A percentile compares a stretch with the other conserved stretches of the same genome.
These are phyloP conservation scores for Echeneis naucrates DNA, from an alignment of 2,797 vertebrate genomes.

Conservation along the genomic window DNA sequence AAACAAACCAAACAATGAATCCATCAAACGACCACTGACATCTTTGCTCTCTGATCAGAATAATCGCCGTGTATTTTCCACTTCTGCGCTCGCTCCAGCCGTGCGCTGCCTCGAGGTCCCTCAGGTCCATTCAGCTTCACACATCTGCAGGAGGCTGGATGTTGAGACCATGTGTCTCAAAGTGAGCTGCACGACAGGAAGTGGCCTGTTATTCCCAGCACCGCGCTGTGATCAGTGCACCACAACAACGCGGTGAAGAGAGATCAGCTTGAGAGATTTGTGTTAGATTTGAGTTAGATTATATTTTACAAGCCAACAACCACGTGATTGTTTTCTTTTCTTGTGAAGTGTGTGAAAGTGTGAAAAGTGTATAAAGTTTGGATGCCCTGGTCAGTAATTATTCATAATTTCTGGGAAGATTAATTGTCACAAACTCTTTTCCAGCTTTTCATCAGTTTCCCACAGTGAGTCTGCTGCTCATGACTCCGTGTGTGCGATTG, in stretches of 20 bases:
- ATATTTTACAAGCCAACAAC: not conserved
- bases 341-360: not conserved
- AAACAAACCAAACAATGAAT: slow-evolving; percentile 6
- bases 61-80: not conserved
- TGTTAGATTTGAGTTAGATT: too few species aligned
- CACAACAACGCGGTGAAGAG: not conserved
- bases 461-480: slow-evolving; percentile 36
- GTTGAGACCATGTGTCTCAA: slow-evolving; percentile 48
- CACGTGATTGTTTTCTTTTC: not conserved
- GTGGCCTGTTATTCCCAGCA: slow-evolving; percentile 46
- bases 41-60: not conserved
- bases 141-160: slow-evolving; percentile 45
- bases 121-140: slow-evolving; percentile 33
- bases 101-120: slow-evolving; percentile 8
- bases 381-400: not conserved
- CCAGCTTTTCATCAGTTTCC: slow-evolving; percentile 67
- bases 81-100: not conserved
- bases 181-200: slow-evolving; percentile 58
- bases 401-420: not conserved
- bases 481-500: slow-evolving; percentile 38
- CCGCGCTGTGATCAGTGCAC: slow-evolving; percentile 7
- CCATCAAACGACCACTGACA: not conserved
- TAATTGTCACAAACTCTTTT: slow-evolving; percentile 54
- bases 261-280: not conserved
- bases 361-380: not conserved